These are phyloP conservation scores for Eidolon dupreanum DNA, from an alignment of 2,797 vertebrate species.

Conservation along the genomic window DNA sequence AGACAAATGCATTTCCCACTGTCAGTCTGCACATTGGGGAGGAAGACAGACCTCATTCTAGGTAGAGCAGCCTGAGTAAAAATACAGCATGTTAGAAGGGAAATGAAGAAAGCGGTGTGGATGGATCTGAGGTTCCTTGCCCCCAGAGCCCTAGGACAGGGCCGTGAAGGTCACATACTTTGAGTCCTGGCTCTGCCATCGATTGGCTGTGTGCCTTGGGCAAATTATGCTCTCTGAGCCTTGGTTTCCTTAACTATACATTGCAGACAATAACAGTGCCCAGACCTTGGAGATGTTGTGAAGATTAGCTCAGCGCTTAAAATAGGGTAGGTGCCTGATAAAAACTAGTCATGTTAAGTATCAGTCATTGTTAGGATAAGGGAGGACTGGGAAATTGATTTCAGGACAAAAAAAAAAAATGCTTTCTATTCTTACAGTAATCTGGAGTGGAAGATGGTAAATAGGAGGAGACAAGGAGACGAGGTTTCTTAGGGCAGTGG, in stretches of 20 bases:
- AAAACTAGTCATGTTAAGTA: background rate
- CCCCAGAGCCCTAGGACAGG: rapidly evolving
- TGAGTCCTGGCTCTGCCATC: background rate
- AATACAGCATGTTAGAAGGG: background rate
- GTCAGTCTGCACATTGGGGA: background rate
- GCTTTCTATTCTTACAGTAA: background rate
- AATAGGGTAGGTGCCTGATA: background rate
- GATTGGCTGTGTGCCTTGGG: background rate
- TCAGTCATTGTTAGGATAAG: background rate
- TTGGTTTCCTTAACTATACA: background rate
- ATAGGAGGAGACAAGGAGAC: background rate
- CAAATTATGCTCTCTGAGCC: background rate
- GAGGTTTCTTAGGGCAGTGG: background rate
- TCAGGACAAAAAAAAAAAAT: background rate
- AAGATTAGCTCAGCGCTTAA: background rate
- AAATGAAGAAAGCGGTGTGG: background rate
- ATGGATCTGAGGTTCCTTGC: background rate
- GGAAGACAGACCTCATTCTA: background rate
- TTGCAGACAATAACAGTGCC: background rate
- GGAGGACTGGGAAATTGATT: background rate
- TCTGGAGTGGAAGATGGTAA: background rate
- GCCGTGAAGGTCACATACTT: rapidly evolving
- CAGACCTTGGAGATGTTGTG: background rate
- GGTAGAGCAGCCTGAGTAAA: background rate
- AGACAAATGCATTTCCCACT: background rate